phyloP scores from a whole-genome alignment of 2,888 invertebrate species.

The Pammene aurita region DNA sequence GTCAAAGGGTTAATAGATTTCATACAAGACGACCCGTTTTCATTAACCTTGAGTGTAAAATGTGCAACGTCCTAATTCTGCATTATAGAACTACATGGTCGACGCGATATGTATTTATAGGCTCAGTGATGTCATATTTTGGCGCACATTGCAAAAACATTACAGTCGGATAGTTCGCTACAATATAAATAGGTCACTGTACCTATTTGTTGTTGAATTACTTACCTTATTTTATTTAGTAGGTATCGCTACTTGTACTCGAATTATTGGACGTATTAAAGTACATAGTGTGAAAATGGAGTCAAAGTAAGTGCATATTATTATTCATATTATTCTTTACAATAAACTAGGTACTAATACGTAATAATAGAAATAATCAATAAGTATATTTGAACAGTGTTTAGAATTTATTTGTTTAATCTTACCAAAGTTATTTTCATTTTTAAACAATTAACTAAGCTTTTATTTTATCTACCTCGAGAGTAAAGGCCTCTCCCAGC shows the following conservation, averaged over 20 bases:
- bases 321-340: no score
- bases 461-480: no score
- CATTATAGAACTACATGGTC: background rate
- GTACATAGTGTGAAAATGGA: background rate
- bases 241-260: background rate
- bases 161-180: background rate
- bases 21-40: no score
- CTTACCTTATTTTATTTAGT: background rate
- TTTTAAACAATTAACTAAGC: no score
- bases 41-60: background rate
- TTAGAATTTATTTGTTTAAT: no score
- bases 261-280: no score
- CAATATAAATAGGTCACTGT: background rate
- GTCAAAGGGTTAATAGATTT: no score
- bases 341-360: no score
- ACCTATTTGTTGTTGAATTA: background rate
- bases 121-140: slow-evolving; percentile 7
- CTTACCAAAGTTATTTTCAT: no score
- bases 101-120: background rate
- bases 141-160: background rate
- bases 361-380: no score
- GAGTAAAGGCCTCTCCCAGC: no score
- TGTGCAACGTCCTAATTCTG: background rate
- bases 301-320: slow-evolving; percentile 1
- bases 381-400: no score